Base-by-base conservation (phyloP, 2,113 vertebrate species). In the Pantherophis guttatus region DNA sequence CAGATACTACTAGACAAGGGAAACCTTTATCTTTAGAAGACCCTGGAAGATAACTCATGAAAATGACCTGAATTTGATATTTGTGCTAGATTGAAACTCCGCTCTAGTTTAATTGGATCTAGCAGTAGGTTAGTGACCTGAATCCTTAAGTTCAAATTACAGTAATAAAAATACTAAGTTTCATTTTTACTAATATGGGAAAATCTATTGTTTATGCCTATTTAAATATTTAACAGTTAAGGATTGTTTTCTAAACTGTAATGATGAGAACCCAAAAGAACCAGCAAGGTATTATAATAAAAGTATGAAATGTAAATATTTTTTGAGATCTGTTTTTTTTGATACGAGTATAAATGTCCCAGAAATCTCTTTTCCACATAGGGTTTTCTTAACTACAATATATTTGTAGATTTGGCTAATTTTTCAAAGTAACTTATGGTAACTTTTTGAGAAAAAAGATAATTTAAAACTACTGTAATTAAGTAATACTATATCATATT, bases 211-310 rank as follows among this genome's bases (percentile, higher is more conserved):
- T 26, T 59, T 70, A n/a, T 24, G 0, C 19, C 7, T 24, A 12
- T 0, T 4, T 13, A 44, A 50, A 29, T 0, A 0, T 1, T 86
- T 29, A 12, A 24, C 0, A 0, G 1, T 92, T 89, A 7, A 21
- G 13, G 10, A 2, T 0, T 0, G 15, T 89, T 89, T 33, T 33
- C 9, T 8, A 29, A 29, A 2, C 2, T 1, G 8, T 57, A 50
- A 48, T 59, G 55, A 62, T 33, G 2, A 8, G 5, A 0, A 15
- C 6, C 8, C 12, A 50, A 57, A 89, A 89, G 0, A 5, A 48
- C 0, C 48, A 29, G 29, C 50, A 65, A n/a, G 75, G 24, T 86
- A 2, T 17, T 85, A 59, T 39, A 39, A 59, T 0, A 54, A 1
- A 62, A 15, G 44, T 48, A 15, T 75, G 65, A 89, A 50, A 24